Conservation (phyloP, 2,113 vertebrate genomes). For the Platichthys flesus region DNA sequence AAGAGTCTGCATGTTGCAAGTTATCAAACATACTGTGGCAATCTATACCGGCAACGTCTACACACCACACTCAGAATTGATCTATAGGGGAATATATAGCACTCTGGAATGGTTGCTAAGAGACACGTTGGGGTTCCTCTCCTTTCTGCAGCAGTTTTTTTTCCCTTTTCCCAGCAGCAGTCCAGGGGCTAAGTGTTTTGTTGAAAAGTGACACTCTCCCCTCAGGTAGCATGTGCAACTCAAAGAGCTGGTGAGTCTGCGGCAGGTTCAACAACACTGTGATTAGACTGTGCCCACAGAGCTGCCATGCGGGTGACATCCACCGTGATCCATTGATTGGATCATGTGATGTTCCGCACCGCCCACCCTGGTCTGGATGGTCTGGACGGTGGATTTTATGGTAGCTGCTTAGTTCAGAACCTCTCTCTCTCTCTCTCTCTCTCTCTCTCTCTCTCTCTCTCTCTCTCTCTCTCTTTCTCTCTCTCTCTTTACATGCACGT, state of each 20-base stretch:
- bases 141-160: slow-evolving; percentile 7
- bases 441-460: too few relatives aligned
- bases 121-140: slow-evolving; percentile 21
- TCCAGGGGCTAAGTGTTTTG: slow-evolving; percentile 21
- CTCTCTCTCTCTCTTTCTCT: too few relatives aligned
- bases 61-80: not conserved
- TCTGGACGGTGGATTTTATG: not conserved
- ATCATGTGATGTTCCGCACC: slow-evolving; percentile 27
- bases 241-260: slow-evolving; percentile 33
- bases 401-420: slow-evolving; percentile 71
- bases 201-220: slow-evolving; percentile 28
- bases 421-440: too few relatives aligned
- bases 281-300: slow-evolving; percentile 58
- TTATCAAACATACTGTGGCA: not conserved
- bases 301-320: slow-evolving; percentile 53
- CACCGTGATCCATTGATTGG: slow-evolving; percentile 54
- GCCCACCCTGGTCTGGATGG: slow-evolving; percentile 4
- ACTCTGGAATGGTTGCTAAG: slow-evolving; percentile 41
- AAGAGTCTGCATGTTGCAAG: not conserved
- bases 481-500: too few relatives aligned
- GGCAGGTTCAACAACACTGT: slow-evolving; percentile 34
- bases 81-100: slow-evolving; percentile 32
- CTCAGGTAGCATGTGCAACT: slow-evolving; percentile 3
- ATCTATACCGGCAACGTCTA: not conserved
- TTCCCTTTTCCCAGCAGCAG: not conserved